These are phyloP conservation scores for Coluber constrictor DNA, from an alignment of 2,797 vertebrate species.

Conservation along the genomic window DNA sequence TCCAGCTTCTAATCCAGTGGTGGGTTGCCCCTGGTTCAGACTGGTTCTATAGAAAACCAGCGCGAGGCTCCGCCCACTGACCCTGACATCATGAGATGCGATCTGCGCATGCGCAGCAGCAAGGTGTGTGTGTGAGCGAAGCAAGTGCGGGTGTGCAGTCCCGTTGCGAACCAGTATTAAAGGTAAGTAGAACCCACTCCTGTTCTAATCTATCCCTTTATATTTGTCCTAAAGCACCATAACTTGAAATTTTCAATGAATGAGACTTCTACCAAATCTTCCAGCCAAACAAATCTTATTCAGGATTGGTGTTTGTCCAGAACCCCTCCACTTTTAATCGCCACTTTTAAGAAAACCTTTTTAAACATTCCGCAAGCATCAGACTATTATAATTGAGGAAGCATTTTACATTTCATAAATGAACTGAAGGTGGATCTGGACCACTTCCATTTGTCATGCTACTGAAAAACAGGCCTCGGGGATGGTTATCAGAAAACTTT, in stretches of 20 bases:
- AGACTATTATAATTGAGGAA: not conserved
- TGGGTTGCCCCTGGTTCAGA: no score
- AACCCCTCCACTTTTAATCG: not conserved
- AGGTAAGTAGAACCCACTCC: no score
- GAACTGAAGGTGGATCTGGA: not conserved
- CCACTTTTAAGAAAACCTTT: not conserved
- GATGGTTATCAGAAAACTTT: not conserved
- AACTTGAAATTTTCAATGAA: not conserved
- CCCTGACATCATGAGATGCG: no score
- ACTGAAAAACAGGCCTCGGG: not conserved
- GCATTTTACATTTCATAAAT: not conserved
- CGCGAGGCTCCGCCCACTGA: no score
- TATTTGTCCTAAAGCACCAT: not conserved
- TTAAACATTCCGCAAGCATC: not conserved
- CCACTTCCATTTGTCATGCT: no score
- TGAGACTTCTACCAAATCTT: not conserved
- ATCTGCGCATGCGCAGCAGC: no score
- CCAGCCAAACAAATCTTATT: not conserved
- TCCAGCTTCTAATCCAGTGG: not conserved
- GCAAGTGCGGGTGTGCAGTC: no score
- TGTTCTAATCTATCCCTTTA: not conserved
- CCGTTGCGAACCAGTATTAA: no score
- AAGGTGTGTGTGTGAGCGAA: no score
- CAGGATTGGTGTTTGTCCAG: not conserved
- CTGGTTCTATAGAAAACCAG: no score